A percentile compares a stretch with the other conserved stretches of the same genome.
Evolutionary conservation across 2,797 vertebrate genomes (phyloP).

Genomic region (Staurois parvus): DNA sequence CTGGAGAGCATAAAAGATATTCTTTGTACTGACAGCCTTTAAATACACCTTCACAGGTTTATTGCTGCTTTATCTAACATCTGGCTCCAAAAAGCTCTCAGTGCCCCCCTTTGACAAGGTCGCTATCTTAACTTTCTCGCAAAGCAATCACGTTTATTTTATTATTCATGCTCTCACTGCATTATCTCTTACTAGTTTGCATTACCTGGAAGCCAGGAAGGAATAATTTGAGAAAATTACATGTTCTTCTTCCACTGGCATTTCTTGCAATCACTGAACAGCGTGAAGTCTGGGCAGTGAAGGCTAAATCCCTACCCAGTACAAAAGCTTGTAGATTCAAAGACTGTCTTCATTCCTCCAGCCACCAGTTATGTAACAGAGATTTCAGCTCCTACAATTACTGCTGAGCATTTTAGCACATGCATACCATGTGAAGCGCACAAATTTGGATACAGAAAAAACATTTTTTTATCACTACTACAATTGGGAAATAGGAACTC

Average conservation of each 20-base stretch:
- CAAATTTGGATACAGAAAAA: not conserved
- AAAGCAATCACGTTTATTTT: conserved; percentile 43
- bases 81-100: conserved; percentile 3
- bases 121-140: conserved; percentile 25
- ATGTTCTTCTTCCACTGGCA: conserved; percentile 31
- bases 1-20: conserved; percentile 16
- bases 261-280: conserved; percentile 35
- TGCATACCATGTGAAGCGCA: not conserved
- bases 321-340: not conserved
- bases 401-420: not conserved
- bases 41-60: conserved; percentile 40
- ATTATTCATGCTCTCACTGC: conserved; percentile 47
- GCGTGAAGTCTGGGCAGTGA: conserved; percentile 19
- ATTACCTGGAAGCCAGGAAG: conserved; percentile 38
- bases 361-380: not conserved
- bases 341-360: not conserved
- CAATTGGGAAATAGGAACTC: not conserved
- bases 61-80: conserved; percentile 15
- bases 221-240: conserved; percentile 41
- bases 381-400: not conserved
- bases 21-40: conserved; percentile 38
- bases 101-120: conserved; percentile 30
- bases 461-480: too few species aligned
- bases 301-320: not conserved
- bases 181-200: conserved; percentile 46